These are phyloP conservation scores for Megaceryle alcyon DNA, from an alignment of 2,797 vertebrate genomes.

Conservation along the genomic window DNA sequence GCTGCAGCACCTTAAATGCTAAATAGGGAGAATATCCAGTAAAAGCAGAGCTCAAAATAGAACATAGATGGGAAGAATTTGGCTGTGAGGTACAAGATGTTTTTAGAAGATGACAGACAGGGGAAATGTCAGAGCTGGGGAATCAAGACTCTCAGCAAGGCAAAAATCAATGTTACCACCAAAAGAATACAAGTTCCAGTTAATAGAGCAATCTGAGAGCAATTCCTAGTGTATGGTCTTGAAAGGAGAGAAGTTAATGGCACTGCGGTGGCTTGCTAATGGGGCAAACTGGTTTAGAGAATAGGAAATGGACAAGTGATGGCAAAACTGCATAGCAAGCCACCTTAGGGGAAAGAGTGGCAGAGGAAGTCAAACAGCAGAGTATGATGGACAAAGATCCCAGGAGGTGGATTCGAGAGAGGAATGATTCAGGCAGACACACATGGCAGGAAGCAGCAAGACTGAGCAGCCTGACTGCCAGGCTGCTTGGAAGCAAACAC, in stretches of 20 bases:
- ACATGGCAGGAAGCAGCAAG: background rate
- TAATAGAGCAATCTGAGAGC: background rate
- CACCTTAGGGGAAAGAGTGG: background rate
- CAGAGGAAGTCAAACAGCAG: background rate
- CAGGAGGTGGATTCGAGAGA: background rate
- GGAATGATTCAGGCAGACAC: background rate
- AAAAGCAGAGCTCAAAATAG: slow-evolving; percentile 46
- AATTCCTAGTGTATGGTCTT: background rate
- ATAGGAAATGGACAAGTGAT: background rate
- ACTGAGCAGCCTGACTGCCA: background rate
- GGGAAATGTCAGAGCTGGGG: background rate
- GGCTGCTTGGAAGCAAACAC: background rate
- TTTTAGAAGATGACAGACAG: slow-evolving; percentile 6
- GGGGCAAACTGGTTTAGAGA: background rate
- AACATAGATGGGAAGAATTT: background rate
- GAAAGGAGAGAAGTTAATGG: background rate
- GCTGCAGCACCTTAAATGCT: background rate
- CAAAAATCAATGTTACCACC: background rate
- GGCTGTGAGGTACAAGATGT: background rate
- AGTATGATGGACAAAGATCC: background rate
- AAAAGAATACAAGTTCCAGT: background rate
- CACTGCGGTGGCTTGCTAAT: background rate
- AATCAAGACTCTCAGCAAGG: background rate
- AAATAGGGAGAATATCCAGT: background rate
- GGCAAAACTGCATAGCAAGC: background rate